Evolutionary conservation across 2,113 vertebrate species (phyloP).

Genomic region (Anolis sagrei): DNA sequence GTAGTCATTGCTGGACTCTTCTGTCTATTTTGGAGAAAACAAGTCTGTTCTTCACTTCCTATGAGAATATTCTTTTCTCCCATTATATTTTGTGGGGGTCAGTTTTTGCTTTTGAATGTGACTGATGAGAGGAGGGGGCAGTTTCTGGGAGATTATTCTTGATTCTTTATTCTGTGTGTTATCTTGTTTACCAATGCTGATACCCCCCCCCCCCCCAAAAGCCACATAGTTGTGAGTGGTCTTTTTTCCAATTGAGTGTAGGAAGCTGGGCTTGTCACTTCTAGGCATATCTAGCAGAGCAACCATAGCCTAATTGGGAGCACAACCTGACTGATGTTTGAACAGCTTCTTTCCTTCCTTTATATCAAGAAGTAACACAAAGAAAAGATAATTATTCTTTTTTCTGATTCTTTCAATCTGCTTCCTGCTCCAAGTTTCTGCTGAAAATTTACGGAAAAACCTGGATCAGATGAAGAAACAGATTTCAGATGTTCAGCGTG

Average conservation of each 20-base stretch:
- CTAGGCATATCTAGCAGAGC: not conserved
- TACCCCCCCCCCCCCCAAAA: not conserved
- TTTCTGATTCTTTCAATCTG: not conserved
- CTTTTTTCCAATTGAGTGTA: not conserved
- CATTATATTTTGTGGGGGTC: not conserved
- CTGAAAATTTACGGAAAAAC: slow-evolving; percentile 86
- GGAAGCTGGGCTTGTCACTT: not conserved
- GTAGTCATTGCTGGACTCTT: too few species aligned
- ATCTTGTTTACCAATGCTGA: not conserved
- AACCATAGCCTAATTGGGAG: not conserved
- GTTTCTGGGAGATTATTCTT: not conserved
- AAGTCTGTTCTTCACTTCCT: not conserved
- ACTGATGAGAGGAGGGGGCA: not conserved
- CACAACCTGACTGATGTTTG: not conserved
- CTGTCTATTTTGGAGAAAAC: too few species aligned
- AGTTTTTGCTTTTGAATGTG: not conserved
- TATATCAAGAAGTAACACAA: not conserved
- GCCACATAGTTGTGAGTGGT: not conserved
- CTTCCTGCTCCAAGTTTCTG: slow-evolving; percentile 74
- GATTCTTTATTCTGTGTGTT: not conserved
- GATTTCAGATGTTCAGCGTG: slow-evolving; percentile 77
- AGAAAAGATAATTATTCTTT: not conserved
- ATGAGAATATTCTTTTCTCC: not conserved
- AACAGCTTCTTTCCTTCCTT: not conserved
- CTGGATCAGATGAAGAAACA: slow-evolving; percentile 85